phyloP scores from a whole-genome alignment of 2,113 vertebrate genomes.

The Apteryx owenii region DNA sequence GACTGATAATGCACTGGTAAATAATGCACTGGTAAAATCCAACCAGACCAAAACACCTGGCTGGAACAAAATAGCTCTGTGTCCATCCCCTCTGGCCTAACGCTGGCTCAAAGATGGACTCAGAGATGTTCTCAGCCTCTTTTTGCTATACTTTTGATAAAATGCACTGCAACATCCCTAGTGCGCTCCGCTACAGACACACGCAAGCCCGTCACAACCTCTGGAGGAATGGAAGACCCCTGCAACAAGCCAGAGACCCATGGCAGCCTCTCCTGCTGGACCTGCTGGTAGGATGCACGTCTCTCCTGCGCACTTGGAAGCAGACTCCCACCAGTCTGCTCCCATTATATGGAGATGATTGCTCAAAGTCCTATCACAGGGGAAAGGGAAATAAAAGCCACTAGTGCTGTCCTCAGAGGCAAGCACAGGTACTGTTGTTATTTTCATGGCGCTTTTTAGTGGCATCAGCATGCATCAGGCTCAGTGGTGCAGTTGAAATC shows the following conservation, averaged over 20 bases:
- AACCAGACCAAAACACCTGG: neutral
- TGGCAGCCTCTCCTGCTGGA: fast-evolving
- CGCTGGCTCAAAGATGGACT: fast-evolving
- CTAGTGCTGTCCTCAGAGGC: neutral
- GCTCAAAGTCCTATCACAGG: neutral
- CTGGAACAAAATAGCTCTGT: neutral
- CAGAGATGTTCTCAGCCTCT: neutral
- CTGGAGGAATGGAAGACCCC: neutral
- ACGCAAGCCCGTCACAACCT: fast-evolving
- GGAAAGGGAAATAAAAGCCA: neutral
- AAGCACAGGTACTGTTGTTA: neutral
- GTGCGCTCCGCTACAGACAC: neutral
- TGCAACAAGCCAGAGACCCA: neutral
- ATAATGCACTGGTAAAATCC: fast-evolving
- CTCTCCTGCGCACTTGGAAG: neutral
- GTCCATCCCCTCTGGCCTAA: neutral
- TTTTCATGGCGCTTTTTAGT: neutral
- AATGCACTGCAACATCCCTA: neutral
- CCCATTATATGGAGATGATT: fast-evolving
- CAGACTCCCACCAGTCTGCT: neutral
- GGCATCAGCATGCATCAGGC: neutral
- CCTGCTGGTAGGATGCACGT: fast-evolving
- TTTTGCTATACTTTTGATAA: neutral
- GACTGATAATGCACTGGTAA: neutral
- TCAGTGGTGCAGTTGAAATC: neutral